Evolutionary conservation across 2,797 vertebrate species (phyloP).

Genomic region (Acanthurus leucopareius): DNA sequence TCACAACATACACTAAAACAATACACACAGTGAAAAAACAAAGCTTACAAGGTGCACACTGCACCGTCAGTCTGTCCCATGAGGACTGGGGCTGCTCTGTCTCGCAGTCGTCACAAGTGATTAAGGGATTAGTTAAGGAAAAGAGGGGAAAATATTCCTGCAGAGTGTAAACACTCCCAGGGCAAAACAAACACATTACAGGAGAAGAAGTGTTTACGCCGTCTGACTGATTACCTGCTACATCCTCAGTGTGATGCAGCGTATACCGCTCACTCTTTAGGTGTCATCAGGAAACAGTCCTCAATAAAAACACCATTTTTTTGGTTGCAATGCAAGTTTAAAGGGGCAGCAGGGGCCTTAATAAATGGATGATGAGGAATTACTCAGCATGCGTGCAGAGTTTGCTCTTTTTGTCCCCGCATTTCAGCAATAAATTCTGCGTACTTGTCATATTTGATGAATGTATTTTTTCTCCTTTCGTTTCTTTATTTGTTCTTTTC

Average conservation of each 20-base stretch:
- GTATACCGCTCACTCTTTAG: constrained; percentile 16
- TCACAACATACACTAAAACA: constrained; percentile 4
- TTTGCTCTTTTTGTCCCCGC: constrained; percentile 1
- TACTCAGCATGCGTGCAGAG: background rate
- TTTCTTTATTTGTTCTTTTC: constrained; percentile 15
- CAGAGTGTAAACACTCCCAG: constrained; percentile 60
- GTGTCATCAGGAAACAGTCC: constrained; percentile 33
- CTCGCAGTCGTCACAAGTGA: constrained; percentile 46
- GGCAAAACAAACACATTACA: constrained; percentile 67
- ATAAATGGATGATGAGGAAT: background rate
- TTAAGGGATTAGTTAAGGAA: constrained; percentile 67
- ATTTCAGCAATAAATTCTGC: constrained; percentile 17
- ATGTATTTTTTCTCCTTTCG: constrained; percentile 6
- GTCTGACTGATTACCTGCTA: constrained; percentile 59
- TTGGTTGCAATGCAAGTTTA: background rate
- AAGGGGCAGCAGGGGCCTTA: constrained; percentile 5
- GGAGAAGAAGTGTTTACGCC: constrained; percentile 51
- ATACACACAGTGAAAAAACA: constrained; percentile 6
- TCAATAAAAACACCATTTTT: constrained; percentile 35
- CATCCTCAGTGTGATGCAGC: constrained; percentile 6
- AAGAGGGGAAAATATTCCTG: constrained; percentile 56
- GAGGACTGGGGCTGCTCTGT: constrained; percentile 39
- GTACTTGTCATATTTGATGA: constrained; percentile 38
- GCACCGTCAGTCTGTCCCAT: constrained; percentile 15
- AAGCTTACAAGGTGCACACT: constrained; percentile 11